Conservation (phyloP, 2,797 vertebrate genomes). For the Lates japonicus region DNA sequence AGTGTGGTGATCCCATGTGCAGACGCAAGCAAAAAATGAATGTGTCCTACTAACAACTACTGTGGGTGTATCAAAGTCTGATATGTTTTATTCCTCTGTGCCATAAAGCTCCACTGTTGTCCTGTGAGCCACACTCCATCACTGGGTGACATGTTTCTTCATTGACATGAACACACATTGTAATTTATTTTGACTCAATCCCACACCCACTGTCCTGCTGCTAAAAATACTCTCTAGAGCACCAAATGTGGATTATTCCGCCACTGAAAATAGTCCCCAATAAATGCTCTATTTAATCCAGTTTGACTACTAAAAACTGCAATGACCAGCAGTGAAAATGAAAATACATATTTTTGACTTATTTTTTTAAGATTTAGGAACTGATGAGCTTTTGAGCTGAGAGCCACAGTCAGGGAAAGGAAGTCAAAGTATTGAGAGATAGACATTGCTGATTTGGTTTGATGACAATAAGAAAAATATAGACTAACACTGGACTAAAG, state of each 20-base stretch:
- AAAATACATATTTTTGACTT: background rate
- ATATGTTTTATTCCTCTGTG: background rate
- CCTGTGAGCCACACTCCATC: background rate
- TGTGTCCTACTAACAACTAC: background rate
- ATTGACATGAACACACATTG: background rate
- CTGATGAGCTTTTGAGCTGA: background rate
- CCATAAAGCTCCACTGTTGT: background rate
- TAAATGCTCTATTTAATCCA: background rate
- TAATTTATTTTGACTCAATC: background rate
- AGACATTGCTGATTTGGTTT: background rate
- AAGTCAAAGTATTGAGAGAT: background rate
- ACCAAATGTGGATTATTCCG: background rate
- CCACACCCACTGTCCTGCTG: background rate
- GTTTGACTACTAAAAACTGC: background rate
- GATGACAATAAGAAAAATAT: background rate
- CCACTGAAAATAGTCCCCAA: background rate
- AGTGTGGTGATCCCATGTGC: background rate
- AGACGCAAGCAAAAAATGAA: background rate
- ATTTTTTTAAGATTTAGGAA: background rate
- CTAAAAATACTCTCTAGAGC: background rate
- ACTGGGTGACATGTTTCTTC: background rate
- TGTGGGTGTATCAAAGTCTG: no score
- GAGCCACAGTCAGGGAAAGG: no score
- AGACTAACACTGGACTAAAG: background rate
- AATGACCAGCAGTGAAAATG: background rate